Base-by-base conservation (phyloP, 64 coral and sea anemone genomes). In the Montipora cactus region DNA sequence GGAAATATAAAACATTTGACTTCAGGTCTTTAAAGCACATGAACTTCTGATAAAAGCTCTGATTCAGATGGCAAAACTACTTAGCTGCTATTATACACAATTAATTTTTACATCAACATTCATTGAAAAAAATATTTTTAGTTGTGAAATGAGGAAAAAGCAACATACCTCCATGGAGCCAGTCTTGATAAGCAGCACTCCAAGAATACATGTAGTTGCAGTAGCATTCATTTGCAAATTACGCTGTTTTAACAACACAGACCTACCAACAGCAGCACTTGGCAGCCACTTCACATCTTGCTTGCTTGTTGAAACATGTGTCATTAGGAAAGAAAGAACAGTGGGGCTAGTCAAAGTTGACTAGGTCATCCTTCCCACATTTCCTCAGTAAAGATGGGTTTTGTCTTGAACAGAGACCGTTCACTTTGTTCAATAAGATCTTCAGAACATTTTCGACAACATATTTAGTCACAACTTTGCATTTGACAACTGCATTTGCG, bases 281-380 rank as follows among this genome's bases (percentile, higher is more conserved):
- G 95, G 90, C 47, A 93, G 37, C 90, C 85, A 93, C 47, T 51
- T 92, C 15, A 87, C 70, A 77, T 89, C 82, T 69, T 28, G 13
- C 57, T 45, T 90, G 22, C 25, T 79, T 81, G 75, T 74, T 21
- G 91, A 87, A 49, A 49, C 74, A 90, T 79, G 78, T 53, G 87
- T 87, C 21, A 93, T 58, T 2, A 96, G 88, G 53, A 96, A 93
- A 22, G 90, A 93, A 89, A 96, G 72, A 96, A 96, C 19, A 90
- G 68, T 37, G 95, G 90, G 3, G 95, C 91, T 87, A 49, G 10
- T 64, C 67, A 81, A 97, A 94, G 1, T 97, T 94, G 13, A 28
- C 49, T 0, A 97, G 80, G 75, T 97, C 95, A 8, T 76, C 83
- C 72, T 91, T 94, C 8, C 49, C 53, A 13, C 16, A 53, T 97